Evolutionary conservation across 2,888 invertebrate species (phyloP).

Genomic region (Dryomyza anilis): DNA sequence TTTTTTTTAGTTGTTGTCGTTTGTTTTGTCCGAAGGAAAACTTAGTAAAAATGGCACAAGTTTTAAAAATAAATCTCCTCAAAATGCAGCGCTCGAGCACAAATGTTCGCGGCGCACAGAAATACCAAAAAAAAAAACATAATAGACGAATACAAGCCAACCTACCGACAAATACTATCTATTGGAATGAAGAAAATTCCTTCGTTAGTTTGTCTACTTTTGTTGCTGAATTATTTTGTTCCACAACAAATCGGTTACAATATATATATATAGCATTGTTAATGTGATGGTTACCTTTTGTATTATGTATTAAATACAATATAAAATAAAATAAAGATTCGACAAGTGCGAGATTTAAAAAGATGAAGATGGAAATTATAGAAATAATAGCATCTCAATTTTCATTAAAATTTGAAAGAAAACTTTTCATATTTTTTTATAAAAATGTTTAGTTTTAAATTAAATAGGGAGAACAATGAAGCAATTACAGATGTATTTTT

Average conservation of each 20-base stretch:
- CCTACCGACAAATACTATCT: slow-evolving; percentile 34
- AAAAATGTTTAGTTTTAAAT: too few relatives aligned
- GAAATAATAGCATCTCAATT: too few relatives aligned
- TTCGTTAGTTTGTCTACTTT: slow-evolving; percentile 46
- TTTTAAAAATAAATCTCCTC: slow-evolving; percentile 26
- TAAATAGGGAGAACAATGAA: too few relatives aligned
- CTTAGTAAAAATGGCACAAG: slow-evolving; percentile 11
- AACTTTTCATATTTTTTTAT: too few relatives aligned
- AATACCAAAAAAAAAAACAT: slow-evolving; percentile 11
- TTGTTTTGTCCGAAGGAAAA: background rate
- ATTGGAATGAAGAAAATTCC: slow-evolving; percentile 60
- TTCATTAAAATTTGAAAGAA: too few relatives aligned
- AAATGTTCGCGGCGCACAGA: background rate
- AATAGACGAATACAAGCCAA: too few relatives aligned
- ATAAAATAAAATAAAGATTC: too few relatives aligned
- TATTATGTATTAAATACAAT: too few relatives aligned
- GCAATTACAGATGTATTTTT: too few relatives aligned
- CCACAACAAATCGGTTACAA: background rate
- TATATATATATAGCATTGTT: background rate
- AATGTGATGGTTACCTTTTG: background rate
- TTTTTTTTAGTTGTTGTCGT: background rate
- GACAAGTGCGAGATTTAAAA: too few relatives aligned
- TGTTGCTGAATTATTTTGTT: slow-evolving; percentile 23
- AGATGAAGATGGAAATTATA: too few relatives aligned
- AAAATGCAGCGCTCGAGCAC: background rate